Percentiles rank a stretch among this genome's conserved stretches.
Evolutionary conservation across 1,140 invertebrate genomes (phyloP).

Genomic region (Orchestia grillus): DNA sequence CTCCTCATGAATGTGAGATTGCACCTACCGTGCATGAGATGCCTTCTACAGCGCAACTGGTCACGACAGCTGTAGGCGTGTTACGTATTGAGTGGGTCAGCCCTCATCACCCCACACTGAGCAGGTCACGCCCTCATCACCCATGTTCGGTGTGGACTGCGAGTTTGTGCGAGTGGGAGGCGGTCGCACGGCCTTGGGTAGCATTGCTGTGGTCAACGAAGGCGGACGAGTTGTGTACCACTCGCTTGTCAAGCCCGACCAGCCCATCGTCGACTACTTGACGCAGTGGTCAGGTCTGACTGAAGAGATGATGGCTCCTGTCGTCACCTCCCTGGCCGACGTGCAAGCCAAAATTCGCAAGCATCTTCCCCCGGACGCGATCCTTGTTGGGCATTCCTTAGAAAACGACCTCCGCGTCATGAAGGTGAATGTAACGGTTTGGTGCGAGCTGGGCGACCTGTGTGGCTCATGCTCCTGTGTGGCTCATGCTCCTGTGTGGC

Average conservation of each 20-base stretch:
- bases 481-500: too few species aligned
- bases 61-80: not conserved
- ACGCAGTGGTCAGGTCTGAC: conserved; percentile 76
- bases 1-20: too few species aligned
- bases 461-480: too few species aligned
- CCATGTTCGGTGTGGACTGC: conserved; percentile 59
- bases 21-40: too few species aligned
- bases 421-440: conserved; percentile 65
- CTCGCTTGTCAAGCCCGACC: conserved; percentile 82
- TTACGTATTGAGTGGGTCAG: not conserved
- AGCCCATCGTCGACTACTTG: conserved; percentile 86
- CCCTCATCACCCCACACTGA: not conserved
- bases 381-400: conserved; percentile 77
- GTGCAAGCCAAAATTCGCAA: conserved; percentile 74
- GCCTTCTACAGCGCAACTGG: not conserved
- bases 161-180: not conserved
- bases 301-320: conserved; percentile 68
- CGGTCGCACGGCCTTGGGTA: not conserved
- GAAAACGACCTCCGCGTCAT: conserved; percentile 76
- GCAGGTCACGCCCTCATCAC: conserved; percentile 49
- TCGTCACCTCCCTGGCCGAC: conserved; percentile 69
- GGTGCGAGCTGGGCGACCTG: too few species aligned
- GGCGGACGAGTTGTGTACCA: conserved; percentile 80
- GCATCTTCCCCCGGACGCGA: conserved; percentile 74
- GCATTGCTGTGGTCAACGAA: conserved; percentile 32